These are phyloP conservation scores for Magallana ariakensis DNA, from an alignment of 1,140 invertebrate species.

Conservation along the genomic window DNA sequence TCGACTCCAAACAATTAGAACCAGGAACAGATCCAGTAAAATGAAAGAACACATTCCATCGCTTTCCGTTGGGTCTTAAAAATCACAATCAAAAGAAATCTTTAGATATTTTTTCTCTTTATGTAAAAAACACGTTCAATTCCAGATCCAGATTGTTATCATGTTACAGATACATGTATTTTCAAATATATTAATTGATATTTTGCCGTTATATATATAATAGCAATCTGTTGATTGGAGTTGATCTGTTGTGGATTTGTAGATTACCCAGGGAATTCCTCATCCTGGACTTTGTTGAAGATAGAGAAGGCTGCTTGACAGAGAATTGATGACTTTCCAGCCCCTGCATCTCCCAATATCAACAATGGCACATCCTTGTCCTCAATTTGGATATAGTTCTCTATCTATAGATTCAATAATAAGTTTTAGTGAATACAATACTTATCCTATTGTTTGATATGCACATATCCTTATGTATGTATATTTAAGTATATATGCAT, in stretches of 20 bases:
- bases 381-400: slow-evolving; percentile 73
- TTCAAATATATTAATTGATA: no score
- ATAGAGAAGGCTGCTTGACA: slow-evolving; percentile 70
- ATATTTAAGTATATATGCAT: no score
- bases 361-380: slow-evolving; percentile 76
- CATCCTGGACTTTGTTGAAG: slow-evolving; percentile 62
- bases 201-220: no score
- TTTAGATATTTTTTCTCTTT: no score
- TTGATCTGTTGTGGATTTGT: no score
- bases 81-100: background rate
- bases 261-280: slow-evolving; percentile 64
- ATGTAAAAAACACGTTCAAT: no score
- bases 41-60: slow-evolving; percentile 76
- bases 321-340: slow-evolving; percentile 75
- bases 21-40: slow-evolving; percentile 77
- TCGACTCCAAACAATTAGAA: slow-evolving; percentile 73
- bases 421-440: no score
- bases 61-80: slow-evolving; percentile 64
- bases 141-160: no score
- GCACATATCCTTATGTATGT: no score
- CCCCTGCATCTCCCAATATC: slow-evolving; percentile 73
- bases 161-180: no score
- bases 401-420: slow-evolving; percentile 64
- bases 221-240: no score
- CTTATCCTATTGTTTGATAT: no score